Conservation (phyloP, 2,797 vertebrate genomes). For the Characodon lateralis region DNA sequence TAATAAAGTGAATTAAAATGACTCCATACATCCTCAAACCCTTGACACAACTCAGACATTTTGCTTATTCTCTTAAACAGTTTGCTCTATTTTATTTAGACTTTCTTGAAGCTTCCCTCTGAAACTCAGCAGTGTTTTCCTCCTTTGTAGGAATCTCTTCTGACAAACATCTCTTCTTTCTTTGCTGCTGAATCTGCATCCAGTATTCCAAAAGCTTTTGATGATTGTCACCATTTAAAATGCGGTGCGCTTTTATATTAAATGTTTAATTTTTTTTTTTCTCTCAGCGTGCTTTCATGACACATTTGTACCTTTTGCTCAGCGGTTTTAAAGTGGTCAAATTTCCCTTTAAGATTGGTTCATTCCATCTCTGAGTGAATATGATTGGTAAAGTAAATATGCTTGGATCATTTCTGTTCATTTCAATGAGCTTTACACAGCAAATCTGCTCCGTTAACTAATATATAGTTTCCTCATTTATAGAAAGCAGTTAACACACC, state of each 20-base stretch:
- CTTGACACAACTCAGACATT: constrained; percentile 29
- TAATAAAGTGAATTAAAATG: not conserved
- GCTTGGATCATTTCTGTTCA: not conserved
- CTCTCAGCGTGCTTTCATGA: not conserved
- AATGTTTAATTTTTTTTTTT: not conserved
- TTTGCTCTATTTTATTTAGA: constrained; percentile 57
- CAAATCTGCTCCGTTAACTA: not conserved
- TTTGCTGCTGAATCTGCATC: not conserved
- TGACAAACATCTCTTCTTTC: not conserved
- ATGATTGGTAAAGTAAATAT: not conserved
- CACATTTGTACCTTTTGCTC: not conserved
- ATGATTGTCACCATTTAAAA: too few relatives aligned
- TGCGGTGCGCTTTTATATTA: not conserved
- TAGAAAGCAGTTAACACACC: not conserved
- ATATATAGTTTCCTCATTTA: not conserved
- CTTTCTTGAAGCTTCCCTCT: constrained; percentile 45
- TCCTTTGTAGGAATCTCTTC: constrained; percentile 33
- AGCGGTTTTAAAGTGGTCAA: too few relatives aligned
- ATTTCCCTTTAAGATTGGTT: not conserved
- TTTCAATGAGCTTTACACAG: constrained; percentile 7
- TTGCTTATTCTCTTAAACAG: constrained; percentile 34
- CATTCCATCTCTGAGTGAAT: not conserved
- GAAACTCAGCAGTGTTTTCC: constrained; percentile 60
- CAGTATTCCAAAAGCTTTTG: not conserved
- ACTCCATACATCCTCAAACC: not conserved